Conservation (phyloP, 2,888 invertebrate genomes). For the Euzophera pinguis region DNA sequence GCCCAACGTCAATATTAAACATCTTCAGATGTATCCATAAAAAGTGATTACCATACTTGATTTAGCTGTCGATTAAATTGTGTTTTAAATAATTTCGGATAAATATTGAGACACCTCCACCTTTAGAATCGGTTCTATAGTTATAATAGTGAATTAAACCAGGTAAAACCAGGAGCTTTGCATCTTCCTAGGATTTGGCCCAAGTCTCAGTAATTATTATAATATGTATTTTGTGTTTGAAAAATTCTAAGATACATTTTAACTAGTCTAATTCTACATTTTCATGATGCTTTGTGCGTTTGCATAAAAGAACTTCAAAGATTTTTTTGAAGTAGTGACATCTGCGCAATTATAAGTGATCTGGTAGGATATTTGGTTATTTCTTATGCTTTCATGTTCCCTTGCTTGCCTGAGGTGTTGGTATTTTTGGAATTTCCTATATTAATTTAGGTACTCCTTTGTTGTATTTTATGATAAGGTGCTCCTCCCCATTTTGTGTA, state of each 20-base stretch:
- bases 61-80: not conserved
- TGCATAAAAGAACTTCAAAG: not conserved
- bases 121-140: not conserved
- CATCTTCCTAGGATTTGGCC: not conserved
- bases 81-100: not conserved
- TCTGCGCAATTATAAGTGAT: not conserved
- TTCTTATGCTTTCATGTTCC: not conserved
- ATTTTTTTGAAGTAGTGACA: not conserved
- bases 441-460: too few relatives aligned
- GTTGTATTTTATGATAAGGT: too few relatives aligned
- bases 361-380: not conserved
- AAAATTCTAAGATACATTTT: not conserved
- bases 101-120: not conserved
- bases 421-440: too few relatives aligned
- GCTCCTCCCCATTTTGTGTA: too few relatives aligned
- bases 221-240: not conserved
- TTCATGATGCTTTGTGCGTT: not conserved
- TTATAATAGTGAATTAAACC: not conserved
- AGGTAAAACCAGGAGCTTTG: not conserved
- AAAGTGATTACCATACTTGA: not conserved
- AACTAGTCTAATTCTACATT: not conserved
- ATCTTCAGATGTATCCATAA: not conserved
- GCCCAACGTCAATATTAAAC: not conserved
- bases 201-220: not conserved
- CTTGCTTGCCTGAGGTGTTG: too few relatives aligned